A percentile compares a stretch with the other conserved stretches of the same genome.
Evolutionary conservation across 2,888 invertebrate species (phyloP).

Genomic region (Quadroppia sp.): DNA sequence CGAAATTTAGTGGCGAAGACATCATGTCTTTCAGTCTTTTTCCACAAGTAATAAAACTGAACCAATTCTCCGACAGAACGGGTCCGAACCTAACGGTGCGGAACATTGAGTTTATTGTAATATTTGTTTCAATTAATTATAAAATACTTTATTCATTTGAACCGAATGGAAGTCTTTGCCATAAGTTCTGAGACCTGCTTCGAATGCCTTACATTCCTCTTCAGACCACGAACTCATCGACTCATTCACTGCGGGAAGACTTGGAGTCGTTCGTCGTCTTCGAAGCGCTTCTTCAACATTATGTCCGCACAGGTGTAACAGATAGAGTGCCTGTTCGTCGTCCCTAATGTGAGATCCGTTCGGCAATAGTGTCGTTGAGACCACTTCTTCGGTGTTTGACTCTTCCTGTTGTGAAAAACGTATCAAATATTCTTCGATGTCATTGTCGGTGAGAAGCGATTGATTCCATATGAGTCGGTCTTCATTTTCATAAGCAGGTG

Average conservation of each 20-base stretch:
- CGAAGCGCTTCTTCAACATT: slow-evolving; percentile 89
- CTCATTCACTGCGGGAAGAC: slow-evolving; percentile 60
- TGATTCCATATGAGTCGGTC: slow-evolving; percentile 94
- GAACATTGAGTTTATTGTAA: slow-evolving; percentile 35
- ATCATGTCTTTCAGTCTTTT: slow-evolving; percentile 96
- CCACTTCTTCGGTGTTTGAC: slow-evolving; percentile 22
- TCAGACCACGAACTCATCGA: slow-evolving; percentile 89
- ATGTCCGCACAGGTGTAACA: slow-evolving; percentile 88
- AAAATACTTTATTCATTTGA: slow-evolving; percentile 75
- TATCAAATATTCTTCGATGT: slow-evolving; percentile 53
- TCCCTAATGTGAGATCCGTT: slow-evolving; percentile 72
- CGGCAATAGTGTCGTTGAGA: slow-evolving; percentile 49
- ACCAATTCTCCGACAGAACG: slow-evolving; percentile 93
- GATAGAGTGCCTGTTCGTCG: slow-evolving; percentile 68
- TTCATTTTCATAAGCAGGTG: slow-evolving; percentile 86
- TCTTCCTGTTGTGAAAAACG: slow-evolving; percentile 21
- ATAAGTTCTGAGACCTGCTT: slow-evolving; percentile 83
- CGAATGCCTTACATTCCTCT: slow-evolving; percentile 94
- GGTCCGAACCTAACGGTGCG: slow-evolving; percentile 66
- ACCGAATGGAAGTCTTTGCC: slow-evolving; percentile 96
- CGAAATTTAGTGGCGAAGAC: slow-evolving; percentile 64
- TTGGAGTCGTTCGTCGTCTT: slow-evolving; percentile 67
- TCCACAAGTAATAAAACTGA: slow-evolving; percentile 88
- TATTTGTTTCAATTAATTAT: neutral
- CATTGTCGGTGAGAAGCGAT: slow-evolving; percentile 59